Percentiles rank a stretch among this genome's conserved stretches.
phyloP scores from a whole-genome alignment of 1,140 invertebrate species.

The Brachionus plicatilis region DNA sequence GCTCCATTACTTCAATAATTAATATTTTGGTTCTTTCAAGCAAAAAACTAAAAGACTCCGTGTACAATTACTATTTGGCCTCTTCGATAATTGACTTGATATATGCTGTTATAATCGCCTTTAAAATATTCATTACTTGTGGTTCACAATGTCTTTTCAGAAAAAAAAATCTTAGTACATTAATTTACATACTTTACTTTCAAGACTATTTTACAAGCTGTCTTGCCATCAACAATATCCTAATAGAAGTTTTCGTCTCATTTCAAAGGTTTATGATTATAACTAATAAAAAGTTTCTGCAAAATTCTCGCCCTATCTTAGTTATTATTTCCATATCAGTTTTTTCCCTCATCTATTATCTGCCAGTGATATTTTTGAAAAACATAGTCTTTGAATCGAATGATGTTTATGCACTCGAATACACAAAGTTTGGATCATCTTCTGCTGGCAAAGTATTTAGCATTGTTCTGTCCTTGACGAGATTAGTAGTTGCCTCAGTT shows the following conservation, averaged over 20 bases:
- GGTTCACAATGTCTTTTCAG: neutral
- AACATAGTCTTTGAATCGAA: neutral
- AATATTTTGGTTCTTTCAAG: neutral
- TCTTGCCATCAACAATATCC: neutral
- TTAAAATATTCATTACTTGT: neutral
- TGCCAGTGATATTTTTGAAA: neutral
- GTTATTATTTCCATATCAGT: neutral
- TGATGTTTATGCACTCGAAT: neutral
- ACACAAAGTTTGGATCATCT: neutral
- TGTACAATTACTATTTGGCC: neutral
- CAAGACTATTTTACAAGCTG: neutral
- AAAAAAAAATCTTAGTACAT: neutral
- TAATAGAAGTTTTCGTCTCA: slow-evolving; percentile 16
- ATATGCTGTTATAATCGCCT: neutral
- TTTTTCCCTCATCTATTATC: neutral
- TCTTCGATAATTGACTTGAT: neutral
- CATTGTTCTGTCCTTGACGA: neutral
- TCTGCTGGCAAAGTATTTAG: neutral
- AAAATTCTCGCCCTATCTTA: neutral
- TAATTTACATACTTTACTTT: neutral
- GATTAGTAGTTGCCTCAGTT: neutral
- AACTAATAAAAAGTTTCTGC: neutral
- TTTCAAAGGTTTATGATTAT: neutral
- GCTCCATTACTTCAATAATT: neutral
- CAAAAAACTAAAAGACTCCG: neutral